Percentiles rank a stretch among this genome's conserved stretches.
Evolutionary conservation across 92 coral and sea anemone genomes (phyloP).

Genomic region (Heliopora coerulea): DNA sequence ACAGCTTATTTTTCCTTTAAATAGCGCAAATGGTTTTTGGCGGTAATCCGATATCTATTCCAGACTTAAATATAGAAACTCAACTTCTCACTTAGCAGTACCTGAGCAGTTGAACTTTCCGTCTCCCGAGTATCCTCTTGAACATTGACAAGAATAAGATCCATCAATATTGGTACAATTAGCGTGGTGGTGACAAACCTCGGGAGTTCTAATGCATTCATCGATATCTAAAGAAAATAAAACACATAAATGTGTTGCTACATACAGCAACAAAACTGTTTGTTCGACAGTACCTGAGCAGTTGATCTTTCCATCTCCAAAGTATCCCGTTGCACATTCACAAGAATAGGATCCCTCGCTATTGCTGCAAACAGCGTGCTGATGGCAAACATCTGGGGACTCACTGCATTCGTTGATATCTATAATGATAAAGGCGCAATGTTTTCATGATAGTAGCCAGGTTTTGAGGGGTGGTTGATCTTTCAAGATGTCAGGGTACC

Average conservation of each 20-base stretch:
- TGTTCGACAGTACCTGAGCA: constrained; percentile 9
- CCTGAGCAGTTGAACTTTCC: too few species aligned
- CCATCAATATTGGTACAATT: too few species aligned
- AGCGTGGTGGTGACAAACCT: too few species aligned
- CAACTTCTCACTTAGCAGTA: neutral
- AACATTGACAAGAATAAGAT: too few species aligned
- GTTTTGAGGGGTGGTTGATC: too few species aligned
- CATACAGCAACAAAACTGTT: too few species aligned
- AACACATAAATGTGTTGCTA: neutral
- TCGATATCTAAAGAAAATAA: constrained; percentile 2
- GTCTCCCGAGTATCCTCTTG: too few species aligned
- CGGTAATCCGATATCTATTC: too few species aligned
- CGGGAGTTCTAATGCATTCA: neutral
- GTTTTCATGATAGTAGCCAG: too few species aligned
- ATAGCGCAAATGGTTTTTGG: too few species aligned
- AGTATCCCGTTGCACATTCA: neutral
- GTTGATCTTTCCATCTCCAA: constrained; percentile 17
- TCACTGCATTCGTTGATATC: neutral
- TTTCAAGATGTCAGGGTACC: too few species aligned
- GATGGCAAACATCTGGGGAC: neutral
- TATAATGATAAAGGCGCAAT: neutral
- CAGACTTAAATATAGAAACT: neutral
- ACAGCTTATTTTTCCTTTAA: too few species aligned
- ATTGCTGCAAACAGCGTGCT: neutral
- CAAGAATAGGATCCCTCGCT: constrained; percentile 26